These are phyloP conservation scores for Anthophora plumipes DNA, from an alignment of 2,888 invertebrate genomes.

Conservation along the genomic window DNA sequence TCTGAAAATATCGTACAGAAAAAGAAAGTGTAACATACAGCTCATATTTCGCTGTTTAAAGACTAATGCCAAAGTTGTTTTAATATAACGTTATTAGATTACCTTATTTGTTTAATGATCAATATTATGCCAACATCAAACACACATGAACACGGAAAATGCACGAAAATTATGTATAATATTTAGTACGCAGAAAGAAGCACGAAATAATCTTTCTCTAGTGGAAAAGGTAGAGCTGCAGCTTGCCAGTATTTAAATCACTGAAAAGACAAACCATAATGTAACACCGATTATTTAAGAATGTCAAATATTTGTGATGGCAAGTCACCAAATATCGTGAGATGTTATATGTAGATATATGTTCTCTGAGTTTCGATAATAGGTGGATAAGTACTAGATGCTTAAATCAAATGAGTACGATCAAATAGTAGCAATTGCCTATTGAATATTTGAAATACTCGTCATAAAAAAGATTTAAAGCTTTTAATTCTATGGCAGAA, in stretches of 20 bases:
- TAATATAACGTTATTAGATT: too few relatives aligned
- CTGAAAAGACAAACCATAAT: not conserved
- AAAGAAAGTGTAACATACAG: too few relatives aligned
- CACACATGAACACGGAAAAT: too few relatives aligned
- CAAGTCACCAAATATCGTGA: too few relatives aligned
- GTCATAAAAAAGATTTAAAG: not conserved
- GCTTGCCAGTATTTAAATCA: not conserved
- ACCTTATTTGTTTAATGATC: too few relatives aligned
- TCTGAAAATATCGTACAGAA: too few relatives aligned
- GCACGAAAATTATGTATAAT: too few relatives aligned
- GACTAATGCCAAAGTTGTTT: too few relatives aligned
- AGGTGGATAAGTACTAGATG: not conserved
- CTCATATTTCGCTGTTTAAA: too few relatives aligned
- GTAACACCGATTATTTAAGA: not conserved
- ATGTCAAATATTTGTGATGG: not conserved
- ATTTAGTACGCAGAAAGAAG: not conserved
- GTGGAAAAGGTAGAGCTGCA: not conserved
- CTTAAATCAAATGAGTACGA: not conserved
- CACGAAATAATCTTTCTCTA: not conserved
- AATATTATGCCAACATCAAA: too few relatives aligned
- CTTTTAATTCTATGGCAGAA: too few relatives aligned
- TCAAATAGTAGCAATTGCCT: not conserved
- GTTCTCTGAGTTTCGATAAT: not conserved
- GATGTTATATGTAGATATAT: not conserved
- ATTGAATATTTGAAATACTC: not conserved